Evolutionary conservation across 2,797 vertebrate genomes (phyloP).

Genomic region (Dermochelys coriacea): DNA sequence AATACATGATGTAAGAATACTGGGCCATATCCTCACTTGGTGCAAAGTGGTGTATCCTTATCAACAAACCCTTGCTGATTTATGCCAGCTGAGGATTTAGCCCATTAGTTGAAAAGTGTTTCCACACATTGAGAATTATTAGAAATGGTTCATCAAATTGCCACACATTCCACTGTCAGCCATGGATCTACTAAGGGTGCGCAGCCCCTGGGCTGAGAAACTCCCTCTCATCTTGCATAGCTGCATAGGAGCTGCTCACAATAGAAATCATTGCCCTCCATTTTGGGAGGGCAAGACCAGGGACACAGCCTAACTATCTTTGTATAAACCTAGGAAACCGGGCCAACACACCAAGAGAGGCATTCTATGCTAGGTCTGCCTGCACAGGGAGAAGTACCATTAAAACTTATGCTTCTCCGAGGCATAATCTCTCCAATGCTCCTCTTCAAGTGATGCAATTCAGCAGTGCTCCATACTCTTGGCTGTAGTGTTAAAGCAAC

Average conservation of each 20-base stretch:
- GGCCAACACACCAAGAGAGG: not conserved
- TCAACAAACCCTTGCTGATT: not conserved
- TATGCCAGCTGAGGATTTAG: not conserved
- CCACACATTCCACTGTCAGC: not conserved
- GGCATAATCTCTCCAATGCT: slow-evolving; percentile 19
- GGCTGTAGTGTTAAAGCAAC: slow-evolving; percentile 36
- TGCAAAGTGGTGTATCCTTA: not conserved
- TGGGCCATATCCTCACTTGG: not conserved
- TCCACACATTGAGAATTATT: not conserved
- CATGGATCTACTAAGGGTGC: not conserved
- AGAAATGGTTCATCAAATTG: not conserved
- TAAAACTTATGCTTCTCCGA: not conserved
- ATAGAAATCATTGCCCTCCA: not conserved
- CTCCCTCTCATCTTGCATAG: not conserved
- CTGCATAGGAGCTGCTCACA: not conserved
- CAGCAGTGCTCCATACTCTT: not conserved
- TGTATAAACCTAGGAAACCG: not conserved
- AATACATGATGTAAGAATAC: not conserved
- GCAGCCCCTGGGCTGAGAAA: not conserved
- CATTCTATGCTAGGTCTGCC: not conserved
- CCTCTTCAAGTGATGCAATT: slow-evolving; percentile 36
- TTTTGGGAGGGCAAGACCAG: not conserved
- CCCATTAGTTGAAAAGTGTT: not conserved
- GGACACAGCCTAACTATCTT: fast-evolving
- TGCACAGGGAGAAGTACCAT: not conserved